Evolutionary conservation across 2,797 vertebrate genomes (phyloP), one percentile per base, ranked within the genome.

Genomic region (Lacerta bilineata): DNA sequence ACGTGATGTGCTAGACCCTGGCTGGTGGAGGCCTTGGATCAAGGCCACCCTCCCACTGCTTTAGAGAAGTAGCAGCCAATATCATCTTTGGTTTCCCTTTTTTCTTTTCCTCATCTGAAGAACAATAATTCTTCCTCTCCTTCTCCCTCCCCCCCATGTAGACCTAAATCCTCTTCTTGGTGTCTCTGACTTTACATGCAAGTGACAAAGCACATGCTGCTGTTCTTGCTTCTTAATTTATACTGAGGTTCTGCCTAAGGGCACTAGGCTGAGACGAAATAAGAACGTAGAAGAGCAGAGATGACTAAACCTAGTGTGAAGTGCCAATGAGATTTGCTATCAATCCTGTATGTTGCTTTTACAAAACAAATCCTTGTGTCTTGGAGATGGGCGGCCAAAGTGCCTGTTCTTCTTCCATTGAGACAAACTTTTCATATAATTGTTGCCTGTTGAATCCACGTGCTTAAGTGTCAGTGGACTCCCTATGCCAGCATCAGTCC

Each of bases 271-370:
- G 46, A 84, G 91, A 93, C 27, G 80, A 94, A 94, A 92, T 88
- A 91, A 87, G 92, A 92, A 43, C 90, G 90, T 46, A 9, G 89
- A 75, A 91, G 81, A 88, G 71, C 5, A 39, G 87, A 61, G 91
- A 93, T 92, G 93, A 93, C 93, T 93, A 93, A 94, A 92, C 90
- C 92, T 75, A 77, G 87, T 87, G 86, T 92, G 93, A 90, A 92
- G 91, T 93, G 86, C 88, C 76, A 89, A 92, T 91, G 94, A 90
- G 88, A 29, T 91, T 88, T 94, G 89, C 91, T 87, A 17, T 90
- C 89, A 7, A 90, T 88, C 90, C 93, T 88, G 91, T 92, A 84
- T 90, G 80, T 90, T 89, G 74, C 80, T 87, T 91, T 90, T 89
- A 74, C 76, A 88, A 92, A 18, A 18, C 61, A 64, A 87, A 78